Evolutionary conservation across 2,888 invertebrate genomes (phyloP), one percentile per base, ranked within the genome.

Genomic region (Athalia cordata): DNA sequence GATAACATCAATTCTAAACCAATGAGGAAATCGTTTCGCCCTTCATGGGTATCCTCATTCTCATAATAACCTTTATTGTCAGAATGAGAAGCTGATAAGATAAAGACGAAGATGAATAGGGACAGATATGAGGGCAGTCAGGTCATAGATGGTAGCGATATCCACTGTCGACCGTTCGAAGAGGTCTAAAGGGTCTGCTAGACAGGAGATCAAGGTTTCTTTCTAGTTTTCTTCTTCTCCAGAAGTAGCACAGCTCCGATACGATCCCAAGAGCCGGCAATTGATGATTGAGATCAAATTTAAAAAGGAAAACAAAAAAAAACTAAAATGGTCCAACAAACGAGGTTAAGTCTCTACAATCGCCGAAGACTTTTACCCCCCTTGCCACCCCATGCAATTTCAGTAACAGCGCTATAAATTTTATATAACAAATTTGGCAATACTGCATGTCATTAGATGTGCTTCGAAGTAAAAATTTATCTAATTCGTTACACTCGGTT

Each of bases 401-500:
- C 29, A 29, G 29, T 29, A 29, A 29, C 29, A 29, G 29, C 29
- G 29, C 29, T 29, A 29, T 29, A 29, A 29, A 29, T 29, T 29
- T 29, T 29, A 0, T 29, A 29, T 29, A 29, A 29, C 45, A 7
- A 64, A 64, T 64, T 64, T 64, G 11, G 11, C 43, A 45, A 64
- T 43, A 43, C 29, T 45, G 29, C 29, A 29, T 29, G 45, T 64
- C 43, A 64, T 64, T 64, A 64, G 43, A 64, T 45, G 45, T 64
- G 45, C 29, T 45, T 47, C 43, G 29, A 64, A 64, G 64, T 29
- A 45, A 64, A 47, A 64, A 64, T n/a, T 64, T 64, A 64, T 64
- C 64, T 64, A 45, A 45, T 64, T 64, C 11, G 6, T n/a, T 5
- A 52, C 11, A 11, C 3, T 43, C n/a, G 45, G 15, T 64, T 64